Percentiles rank a stretch among this genome's conserved stretches.
phyloP scores from a whole-genome alignment of 2,888 invertebrate genomes.

The Caenorhabditis parvicauda region DNA sequence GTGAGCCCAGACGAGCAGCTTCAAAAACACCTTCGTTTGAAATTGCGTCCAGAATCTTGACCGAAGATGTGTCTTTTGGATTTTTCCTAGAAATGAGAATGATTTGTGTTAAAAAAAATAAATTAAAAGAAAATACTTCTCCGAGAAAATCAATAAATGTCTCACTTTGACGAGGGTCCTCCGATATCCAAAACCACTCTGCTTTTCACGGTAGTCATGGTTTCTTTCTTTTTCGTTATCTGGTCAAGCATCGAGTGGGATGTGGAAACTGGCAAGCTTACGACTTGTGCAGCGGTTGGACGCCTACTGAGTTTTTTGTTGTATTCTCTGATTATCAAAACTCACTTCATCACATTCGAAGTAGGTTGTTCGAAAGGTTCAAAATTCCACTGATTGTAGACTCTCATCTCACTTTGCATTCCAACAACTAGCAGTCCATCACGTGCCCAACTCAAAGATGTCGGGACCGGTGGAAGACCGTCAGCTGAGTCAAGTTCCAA shows the following conservation, averaged over 20 bases:
- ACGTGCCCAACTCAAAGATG: slow-evolving; percentile 97
- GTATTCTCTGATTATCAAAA: no score
- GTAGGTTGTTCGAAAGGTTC: slow-evolving; percentile 4
- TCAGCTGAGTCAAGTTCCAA: slow-evolving; percentile 71
- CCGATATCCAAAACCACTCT: slow-evolving; percentile 42
- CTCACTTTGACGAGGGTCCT: not conserved
- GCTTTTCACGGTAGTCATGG: slow-evolving; percentile 32
- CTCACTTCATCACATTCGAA: not conserved
- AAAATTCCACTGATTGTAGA: slow-evolving; percentile 78
- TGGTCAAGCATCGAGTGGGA: slow-evolving; percentile 60
- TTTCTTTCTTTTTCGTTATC: slow-evolving; percentile 42
- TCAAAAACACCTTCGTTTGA: slow-evolving; percentile 75
- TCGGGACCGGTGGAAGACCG: slow-evolving; percentile 90
- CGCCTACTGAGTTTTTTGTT: slow-evolving; percentile 5
- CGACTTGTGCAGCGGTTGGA: slow-evolving; percentile 9
- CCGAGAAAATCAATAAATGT: not conserved
- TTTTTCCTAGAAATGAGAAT: slow-evolving; percentile 12
- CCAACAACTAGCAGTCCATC: slow-evolving; percentile 96
- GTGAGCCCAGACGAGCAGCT: slow-evolving; percentile 92
- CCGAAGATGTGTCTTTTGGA: slow-evolving; percentile 19
- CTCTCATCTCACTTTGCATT: slow-evolving; percentile 99
- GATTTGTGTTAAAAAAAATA: not conserved
- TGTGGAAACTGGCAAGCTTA: slow-evolving; percentile 27
- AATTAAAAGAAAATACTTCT: not conserved
- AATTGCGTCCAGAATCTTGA: slow-evolving; percentile 21